Evolutionary conservation across 2,888 invertebrate species (phyloP), one percentile per base, ranked within the genome.

Genomic region (Rhingia campestris): DNA sequence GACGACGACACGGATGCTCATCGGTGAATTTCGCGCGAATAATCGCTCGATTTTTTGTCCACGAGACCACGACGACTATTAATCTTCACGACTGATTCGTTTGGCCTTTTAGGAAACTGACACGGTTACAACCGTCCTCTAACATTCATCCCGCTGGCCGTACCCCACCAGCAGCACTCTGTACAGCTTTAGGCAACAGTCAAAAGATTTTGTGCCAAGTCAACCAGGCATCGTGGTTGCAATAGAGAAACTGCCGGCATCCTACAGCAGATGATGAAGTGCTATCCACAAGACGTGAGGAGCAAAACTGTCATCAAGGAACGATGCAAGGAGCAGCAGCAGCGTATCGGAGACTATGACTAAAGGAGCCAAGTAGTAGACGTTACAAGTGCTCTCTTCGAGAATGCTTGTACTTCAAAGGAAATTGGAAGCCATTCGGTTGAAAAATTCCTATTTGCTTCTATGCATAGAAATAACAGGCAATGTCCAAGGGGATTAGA

Each of bases 71-170:
- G 64, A 80, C 45, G 54, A 74, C 79, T 74, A 84, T 80, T 74
- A 84, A 84, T 80, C 79, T 80, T 84, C 74, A 84, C 74, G 84
- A 84, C 74, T 80, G 84, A 82, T 82, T 82, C 79, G 63, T 79
- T 82, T 82, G 82, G 61, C 79, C 74, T 82, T 82, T 82, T 53
- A 64, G 56, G 66, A 61, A 59, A 73, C 49, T 76, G 47, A 69
- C 76, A 51, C 56, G 54, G 72, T 66, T 63, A 66, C 49, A 67
- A 41, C 63, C 53, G 56, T 70, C 66, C 45, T 39, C 7, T 41
- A 63, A 32, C 35, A 56, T 45, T 54, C 49, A n/a, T 37, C 35
- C 32, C 5, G 33, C 43, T 10, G 59, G 22, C 43, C 37, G 56
- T 45, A 10, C 33, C 53, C 32, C 32, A 3, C 22, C 53, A 22